These are phyloP conservation scores for Hycleus phaleratus DNA, from an alignment of 1,140 invertebrate genomes.

Conservation along the genomic window DNA sequence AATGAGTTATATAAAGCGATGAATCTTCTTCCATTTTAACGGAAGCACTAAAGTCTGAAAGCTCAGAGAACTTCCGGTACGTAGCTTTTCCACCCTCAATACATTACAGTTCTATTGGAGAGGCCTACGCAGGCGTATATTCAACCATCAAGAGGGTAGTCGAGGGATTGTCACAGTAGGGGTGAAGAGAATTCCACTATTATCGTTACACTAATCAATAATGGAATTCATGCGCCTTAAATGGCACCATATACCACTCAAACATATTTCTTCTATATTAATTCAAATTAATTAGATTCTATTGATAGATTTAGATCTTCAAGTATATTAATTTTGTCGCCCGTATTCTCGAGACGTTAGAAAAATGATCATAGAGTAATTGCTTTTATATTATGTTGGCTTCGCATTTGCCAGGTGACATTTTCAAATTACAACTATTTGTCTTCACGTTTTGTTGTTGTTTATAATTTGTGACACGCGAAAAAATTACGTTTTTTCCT, in stretches of 20 bases:
- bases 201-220: constrained; percentile 16
- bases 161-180: not conserved
- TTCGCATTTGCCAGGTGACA: constrained; percentile 14
- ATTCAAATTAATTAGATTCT: too few relatives aligned
- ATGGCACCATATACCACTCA: too few relatives aligned
- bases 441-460: not conserved
- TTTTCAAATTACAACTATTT: constrained; percentile 2
- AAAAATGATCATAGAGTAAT: too few relatives aligned
- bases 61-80: constrained; percentile 23
- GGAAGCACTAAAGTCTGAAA: constrained; percentile 31
- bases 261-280: too few relatives aligned
- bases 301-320: too few relatives aligned
- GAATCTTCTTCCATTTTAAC: constrained; percentile 29
- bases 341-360: too few relatives aligned
- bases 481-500: not conserved
- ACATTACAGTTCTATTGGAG: constrained; percentile 18
- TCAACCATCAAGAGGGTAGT: not conserved
- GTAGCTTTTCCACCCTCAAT: constrained; percentile 20
- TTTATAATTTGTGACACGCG: constrained; percentile 11
- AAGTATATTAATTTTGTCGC: too few relatives aligned
- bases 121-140: constrained; percentile 12
- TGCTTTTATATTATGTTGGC: not conserved
- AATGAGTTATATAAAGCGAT: not conserved
- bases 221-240: constrained; percentile 17
- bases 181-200: constrained; percentile 2